Base-by-base conservation (phyloP, 2,888 invertebrate genomes). In the Amblyjoppa proteus region DNA sequence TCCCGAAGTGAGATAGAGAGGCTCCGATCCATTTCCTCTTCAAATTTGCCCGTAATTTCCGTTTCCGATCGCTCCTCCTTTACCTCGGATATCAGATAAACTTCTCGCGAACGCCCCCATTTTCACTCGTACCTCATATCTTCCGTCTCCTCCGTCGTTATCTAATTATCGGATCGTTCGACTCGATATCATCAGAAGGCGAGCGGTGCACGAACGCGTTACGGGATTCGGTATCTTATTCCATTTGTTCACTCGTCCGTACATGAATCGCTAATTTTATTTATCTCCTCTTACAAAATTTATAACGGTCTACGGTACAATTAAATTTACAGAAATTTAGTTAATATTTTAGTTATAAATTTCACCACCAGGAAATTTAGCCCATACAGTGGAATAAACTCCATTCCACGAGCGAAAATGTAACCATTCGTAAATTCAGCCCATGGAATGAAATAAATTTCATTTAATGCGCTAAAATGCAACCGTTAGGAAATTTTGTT, bases 21-120 rank as follows among this genome's bases (percentile, higher is more conserved):
- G 41, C 58, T 28, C 66, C 79, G 71, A 77, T 68, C 85, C 80
- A 85, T 85, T 85, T 85, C 82, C 85, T 73, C 61, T 56, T 69
- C 61, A 73, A 79, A 80, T 76, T 85, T 80, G 77, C 58, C 73
- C 68, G 68, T 80, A 85, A 85, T 85, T 80, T 83, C 85, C 85
- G 76, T 61, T 83, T 80, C 73, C 84, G 73, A 68, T 80, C 25
- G 13, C 45, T 61, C 66, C 34, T 61, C 51, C 71, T 51, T 68
- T 79, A 25, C 28, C 81, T 53, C 66, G 51, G 77, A 58, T 77
- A 68, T 73, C 78, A 56, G 75, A 76, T 81, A 77, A 73, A 83
- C 61, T 83, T 77, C 45, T 77, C 77, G 76, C 53, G 76, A 77
- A 77, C 66, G 51, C 38, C 66, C 41, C 3, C 51, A 28, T 69